Evolutionary conservation across 1,140 invertebrate genomes (phyloP).

Genomic region (Sinella curviseta): DNA sequence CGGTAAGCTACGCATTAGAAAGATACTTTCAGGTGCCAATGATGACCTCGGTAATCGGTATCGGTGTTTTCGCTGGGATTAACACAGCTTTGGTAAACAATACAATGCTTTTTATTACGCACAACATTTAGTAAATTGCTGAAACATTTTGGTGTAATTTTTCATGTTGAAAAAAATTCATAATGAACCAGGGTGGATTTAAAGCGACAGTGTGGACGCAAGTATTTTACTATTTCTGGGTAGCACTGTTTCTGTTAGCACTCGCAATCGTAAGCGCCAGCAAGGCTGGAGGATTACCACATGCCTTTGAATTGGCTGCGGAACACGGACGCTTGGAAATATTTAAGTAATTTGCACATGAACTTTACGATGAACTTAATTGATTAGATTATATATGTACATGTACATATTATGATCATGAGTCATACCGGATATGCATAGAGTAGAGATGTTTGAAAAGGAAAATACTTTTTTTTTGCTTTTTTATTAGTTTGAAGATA

Average conservation of each 20-base stretch:
- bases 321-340: constrained; percentile 17
- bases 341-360: constrained; percentile 12
- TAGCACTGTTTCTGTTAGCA: background rate
- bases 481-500: constrained; percentile 18
- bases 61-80: background rate
- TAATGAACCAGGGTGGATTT: constrained; percentile 12
- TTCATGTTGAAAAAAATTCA: no score
- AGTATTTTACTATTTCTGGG: background rate
- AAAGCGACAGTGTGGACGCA: constrained; percentile 11
- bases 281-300: constrained; percentile 23
- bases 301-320: constrained; percentile 8
- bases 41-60: constrained; percentile 20
- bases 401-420: no score
- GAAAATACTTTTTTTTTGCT: background rate
- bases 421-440: background rate
- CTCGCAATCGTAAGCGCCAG: constrained; percentile 1
- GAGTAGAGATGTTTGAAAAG: background rate
- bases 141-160: background rate
- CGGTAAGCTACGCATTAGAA: constrained; percentile 1
- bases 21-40: constrained; percentile 26
- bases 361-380: background rate
- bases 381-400: no score
- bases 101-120: no score
- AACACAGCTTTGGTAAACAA: background rate
- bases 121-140: background rate